Evolutionary conservation across 2,888 invertebrate genomes (phyloP).

Genomic region (Athalia circularis): DNA sequence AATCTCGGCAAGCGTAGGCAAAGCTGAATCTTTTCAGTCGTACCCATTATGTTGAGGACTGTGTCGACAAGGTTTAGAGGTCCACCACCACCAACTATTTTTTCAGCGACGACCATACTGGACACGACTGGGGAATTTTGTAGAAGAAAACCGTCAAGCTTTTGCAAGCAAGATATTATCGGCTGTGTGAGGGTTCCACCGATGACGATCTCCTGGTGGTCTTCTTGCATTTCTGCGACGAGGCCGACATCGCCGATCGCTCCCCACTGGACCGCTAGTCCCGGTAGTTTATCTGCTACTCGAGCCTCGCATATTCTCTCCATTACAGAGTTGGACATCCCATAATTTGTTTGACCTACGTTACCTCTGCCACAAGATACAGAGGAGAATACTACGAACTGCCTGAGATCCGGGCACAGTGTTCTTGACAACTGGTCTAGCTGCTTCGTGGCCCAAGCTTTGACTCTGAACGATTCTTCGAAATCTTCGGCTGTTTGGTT

Average conservation of each 20-base stretch:
- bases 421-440: conserved; percentile 77
- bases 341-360: conserved; percentile 81
- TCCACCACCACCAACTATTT: conserved; percentile 79
- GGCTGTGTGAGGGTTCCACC: conserved; percentile 91
- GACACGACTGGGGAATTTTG: conserved; percentile 80
- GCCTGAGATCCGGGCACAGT: conserved; percentile 72
- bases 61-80: conserved; percentile 84
- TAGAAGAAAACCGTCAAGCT: conserved; percentile 85
- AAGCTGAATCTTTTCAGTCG: neutral
- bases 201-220: conserved; percentile 81
- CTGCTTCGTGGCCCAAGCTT: conserved; percentile 78
- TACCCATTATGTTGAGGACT: conserved; percentile 79
- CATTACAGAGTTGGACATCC: conserved; percentile 76
- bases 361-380: conserved; percentile 81
- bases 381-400: conserved; percentile 82
- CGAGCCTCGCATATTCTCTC: conserved; percentile 78
- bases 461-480: conserved; percentile 76
- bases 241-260: conserved; percentile 84
- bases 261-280: conserved; percentile 80
- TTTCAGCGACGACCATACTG: conserved; percentile 92
- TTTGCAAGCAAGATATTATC: conserved; percentile 87
- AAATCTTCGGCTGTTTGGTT: conserved; percentile 76
- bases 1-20: no score
- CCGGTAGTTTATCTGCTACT: conserved; percentile 75
- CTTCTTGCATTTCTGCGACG: conserved; percentile 85